A percentile compares a stretch with the other conserved stretches of the same genome.
These are phyloP conservation scores for Clarias macrocephalus DNA, from an alignment of 2,113 vertebrate species.

Conservation along the genomic window DNA sequence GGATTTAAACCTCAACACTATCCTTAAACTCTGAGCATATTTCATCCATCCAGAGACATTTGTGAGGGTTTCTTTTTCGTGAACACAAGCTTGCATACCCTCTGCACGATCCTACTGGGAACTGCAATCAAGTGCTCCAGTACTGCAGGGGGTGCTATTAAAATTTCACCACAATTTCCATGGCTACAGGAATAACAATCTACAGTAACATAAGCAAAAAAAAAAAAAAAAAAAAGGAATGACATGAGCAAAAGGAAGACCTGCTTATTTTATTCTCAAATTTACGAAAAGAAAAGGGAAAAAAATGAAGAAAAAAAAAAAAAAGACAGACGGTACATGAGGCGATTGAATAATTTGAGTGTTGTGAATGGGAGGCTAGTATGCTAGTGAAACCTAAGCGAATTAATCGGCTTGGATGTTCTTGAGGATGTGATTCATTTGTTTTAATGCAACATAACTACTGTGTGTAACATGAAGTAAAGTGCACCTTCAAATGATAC, in stretches of 20 bases:
- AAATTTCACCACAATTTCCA: no score
- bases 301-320: neutral
- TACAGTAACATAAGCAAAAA: no score
- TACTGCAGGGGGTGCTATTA: no score
- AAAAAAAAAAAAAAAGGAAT: neutral
- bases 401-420: neutral
- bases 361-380: neutral
- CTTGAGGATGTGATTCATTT: neutral
- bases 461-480: neutral
- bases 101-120: neutral
- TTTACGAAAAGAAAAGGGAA: neutral
- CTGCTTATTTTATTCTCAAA: no score
- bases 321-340: neutral
- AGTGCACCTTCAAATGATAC: neutral
- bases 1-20: neutral
- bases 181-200: no score
- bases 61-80: neutral
- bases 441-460: neutral
- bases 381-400: neutral
- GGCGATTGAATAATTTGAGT: neutral
- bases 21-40: neutral
- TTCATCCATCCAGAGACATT: neutral
- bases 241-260: no score
- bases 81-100: neutral
- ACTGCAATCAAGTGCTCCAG: neutral